phyloP scores from a whole-genome alignment of 1,140 invertebrate genomes.

The Apis florea region DNA sequence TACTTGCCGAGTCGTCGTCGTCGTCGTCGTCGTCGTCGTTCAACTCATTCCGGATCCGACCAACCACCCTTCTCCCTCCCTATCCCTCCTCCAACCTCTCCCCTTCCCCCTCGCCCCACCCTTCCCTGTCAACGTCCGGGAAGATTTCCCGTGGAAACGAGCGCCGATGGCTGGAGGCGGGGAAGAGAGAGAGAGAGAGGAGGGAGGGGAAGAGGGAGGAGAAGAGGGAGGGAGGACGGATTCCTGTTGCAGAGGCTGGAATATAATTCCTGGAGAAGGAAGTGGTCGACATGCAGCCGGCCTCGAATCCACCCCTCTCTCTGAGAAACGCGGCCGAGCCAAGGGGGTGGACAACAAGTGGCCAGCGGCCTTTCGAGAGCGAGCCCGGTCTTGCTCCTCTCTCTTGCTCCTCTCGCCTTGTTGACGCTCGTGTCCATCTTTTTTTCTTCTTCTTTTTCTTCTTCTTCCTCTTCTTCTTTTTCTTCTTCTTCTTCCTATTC shows the following conservation, averaged over 20 bases:
- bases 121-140: conserved; percentile 55
- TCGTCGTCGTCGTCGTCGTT: conserved; percentile 4
- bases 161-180: not conserved
- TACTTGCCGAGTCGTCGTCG: conserved; percentile 49
- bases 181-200: no score
- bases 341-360: conserved; percentile 52
- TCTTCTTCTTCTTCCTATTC: not conserved
- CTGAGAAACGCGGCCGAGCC: conserved; percentile 34
- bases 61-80: conserved; percentile 56
- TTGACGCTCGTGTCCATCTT: conserved; percentile 25
- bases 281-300: conserved; percentile 42
- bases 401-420: conserved; percentile 7
- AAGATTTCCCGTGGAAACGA: conserved; percentile 56
- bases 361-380: conserved; percentile 36
- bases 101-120: no score
- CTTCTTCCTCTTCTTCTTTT: not conserved
- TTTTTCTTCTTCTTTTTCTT: not conserved
- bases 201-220: not conserved
- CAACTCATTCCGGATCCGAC: conserved; percentile 60
- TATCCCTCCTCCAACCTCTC: no score
- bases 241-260: conserved; percentile 60
- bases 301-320: conserved; percentile 22
- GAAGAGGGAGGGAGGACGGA: conserved; percentile 4
- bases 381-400: conserved; percentile 9
- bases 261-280: conserved; percentile 61